Base-by-base conservation (phyloP, 2,797 vertebrate genomes). In the Ceyx erithaca region DNA sequence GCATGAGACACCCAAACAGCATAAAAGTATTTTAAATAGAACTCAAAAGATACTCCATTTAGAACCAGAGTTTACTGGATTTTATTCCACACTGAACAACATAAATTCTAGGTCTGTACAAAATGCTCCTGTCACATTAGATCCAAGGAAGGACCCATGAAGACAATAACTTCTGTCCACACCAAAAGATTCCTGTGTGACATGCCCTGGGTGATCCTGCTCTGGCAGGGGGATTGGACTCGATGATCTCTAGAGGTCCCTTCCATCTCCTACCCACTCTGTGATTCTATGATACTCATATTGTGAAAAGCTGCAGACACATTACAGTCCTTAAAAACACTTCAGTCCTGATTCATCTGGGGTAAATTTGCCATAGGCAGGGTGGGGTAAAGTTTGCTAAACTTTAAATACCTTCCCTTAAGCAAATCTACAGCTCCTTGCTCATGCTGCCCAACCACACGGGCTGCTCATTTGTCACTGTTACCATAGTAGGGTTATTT, bases 341-440 rank as follows among this genome's bases (percentile, higher is more conserved):
- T 28, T n/a, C 5, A 55, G 28, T 17, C 68, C 58, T 64, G 68
- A 85, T 73, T 94, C 71, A 90, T 35, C 35, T 0, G 1, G 14
- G 21, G 33, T 66, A 87, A 92, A 64, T 73, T 28, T 54, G 41
- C 64, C 61, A 28, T 6, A 33, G 41, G 19, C 28, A 84, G 69
- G 75, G 64, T 68, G 79, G 33, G 26, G 68, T 79, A 61, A 83
- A 45, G 49, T 61, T 54, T 54, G 28, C 23, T 73, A 43, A 85
- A 54, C 35, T 30, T 72, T 26, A 84, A 91, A 73, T 30, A 57
- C 16, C 12, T 82, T 90, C 30, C 61, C 41, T 77, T 54, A n/a
- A 85, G 72, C 23, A 7, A 10, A 89, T 68, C 80, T 82, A 23
- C 68, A 80, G 79, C 68, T 85, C 31, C 59, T 45, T 57, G 35